Conservation (phyloP, 2,113 vertebrate genomes). For the Scomber japonicus region DNA sequence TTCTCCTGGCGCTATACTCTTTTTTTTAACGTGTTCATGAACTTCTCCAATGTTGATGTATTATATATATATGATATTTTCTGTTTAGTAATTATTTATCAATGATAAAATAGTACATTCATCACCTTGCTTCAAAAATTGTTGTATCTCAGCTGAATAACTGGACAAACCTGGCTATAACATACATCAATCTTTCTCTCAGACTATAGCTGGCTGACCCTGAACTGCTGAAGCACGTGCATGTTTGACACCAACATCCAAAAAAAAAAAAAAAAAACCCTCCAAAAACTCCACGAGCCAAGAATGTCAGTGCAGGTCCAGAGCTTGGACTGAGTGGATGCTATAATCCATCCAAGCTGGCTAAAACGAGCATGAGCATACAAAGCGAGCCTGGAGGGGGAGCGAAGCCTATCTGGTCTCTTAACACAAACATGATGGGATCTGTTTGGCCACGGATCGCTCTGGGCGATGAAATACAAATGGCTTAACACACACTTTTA, state of each 20-base stretch:
- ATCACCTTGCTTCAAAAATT: neutral
- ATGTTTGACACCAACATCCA: neutral
- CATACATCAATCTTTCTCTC: neutral
- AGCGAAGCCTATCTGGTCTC: slow-evolving; percentile 57
- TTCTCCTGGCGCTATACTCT: too few relatives aligned
- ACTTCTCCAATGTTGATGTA: too few relatives aligned
- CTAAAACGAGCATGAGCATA: slow-evolving; percentile 65
- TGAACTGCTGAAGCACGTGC: slow-evolving; percentile 12
- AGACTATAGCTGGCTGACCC: neutral
- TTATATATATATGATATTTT: too few relatives aligned
- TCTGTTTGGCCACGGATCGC: slow-evolving; percentile 67
- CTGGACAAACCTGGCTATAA: neutral
- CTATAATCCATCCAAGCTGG: slow-evolving; percentile 36
- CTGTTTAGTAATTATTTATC: neutral
- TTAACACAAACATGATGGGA: slow-evolving; percentile 77
- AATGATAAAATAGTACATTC: neutral
- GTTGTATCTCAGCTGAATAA: neutral
- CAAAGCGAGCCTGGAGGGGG: slow-evolving; percentile 55
- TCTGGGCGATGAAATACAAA: slow-evolving; percentile 68
- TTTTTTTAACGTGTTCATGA: too few relatives aligned
- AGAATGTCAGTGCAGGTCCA: slow-evolving; percentile 3
- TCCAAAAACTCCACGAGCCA: slow-evolving; percentile 9
- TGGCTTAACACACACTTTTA: slow-evolving; percentile 50
- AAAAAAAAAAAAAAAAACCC: neutral
- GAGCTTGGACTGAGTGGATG: slow-evolving; percentile 16